phyloP scores from a whole-genome alignment of 2,113 vertebrate genomes.

The Agapornis roseicollis region DNA sequence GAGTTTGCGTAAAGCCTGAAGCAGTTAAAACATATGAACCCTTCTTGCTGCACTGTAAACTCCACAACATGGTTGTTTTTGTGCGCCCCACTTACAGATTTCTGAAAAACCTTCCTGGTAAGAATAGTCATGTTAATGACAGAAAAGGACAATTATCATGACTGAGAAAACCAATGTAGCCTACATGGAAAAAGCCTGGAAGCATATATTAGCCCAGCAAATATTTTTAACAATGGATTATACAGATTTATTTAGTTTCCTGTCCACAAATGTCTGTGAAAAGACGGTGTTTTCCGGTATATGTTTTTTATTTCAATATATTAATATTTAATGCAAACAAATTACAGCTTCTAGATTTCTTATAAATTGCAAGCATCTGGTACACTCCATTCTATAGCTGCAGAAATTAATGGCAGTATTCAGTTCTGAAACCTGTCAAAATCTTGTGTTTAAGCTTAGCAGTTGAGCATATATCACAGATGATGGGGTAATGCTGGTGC shows the following conservation, averaged over 20 bases:
- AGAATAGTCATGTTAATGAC: not conserved
- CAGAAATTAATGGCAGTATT: slow-evolving; percentile 15
- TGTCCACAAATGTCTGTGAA: not conserved
- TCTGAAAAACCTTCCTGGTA: not conserved
- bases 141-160: not conserved
- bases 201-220: not conserved
- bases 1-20: not conserved
- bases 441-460: not conserved
- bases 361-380: slow-evolving; percentile 27
- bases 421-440: slow-evolving; percentile 8
- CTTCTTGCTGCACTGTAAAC: not conserved
- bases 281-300: not conserved
- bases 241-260: not conserved
- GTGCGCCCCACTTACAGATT: fast-evolving
- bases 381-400: not conserved
- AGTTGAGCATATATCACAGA: not conserved
- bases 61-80: not conserved
- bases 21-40: not conserved
- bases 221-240: not conserved
- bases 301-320: slow-evolving; percentile 26
- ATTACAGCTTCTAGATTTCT: slow-evolving; percentile 17
- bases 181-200: not conserved
- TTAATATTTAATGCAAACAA: slow-evolving; percentile 52
- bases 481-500: not conserved
- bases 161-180: not conserved